Evolutionary conservation across 2,888 invertebrate genomes (phyloP), one percentile per base, ranked within the genome.

Genomic region (Neoascia interrupta): DNA sequence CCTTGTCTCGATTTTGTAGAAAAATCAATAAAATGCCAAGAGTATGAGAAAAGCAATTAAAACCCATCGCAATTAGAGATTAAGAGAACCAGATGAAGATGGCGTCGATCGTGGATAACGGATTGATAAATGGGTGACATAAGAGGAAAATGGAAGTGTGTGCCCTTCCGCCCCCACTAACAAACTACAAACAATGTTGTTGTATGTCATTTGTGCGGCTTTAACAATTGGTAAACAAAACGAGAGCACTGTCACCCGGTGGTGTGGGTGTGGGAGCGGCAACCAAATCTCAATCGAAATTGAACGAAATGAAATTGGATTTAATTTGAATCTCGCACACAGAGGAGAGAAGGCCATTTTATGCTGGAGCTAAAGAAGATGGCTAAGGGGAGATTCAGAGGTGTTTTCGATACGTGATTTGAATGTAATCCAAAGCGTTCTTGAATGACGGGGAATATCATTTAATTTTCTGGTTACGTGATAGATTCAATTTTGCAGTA

Each of bases 401-500:
- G 39, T 51, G 34, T 60, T 58, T 60, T 43, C 18, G 39, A 28
- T 51, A 58, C 69, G 69, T 69, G 69, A 58, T 60, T 58, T 49
- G 69, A 58, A 51, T 69, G 34, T 58, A 49, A 51, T 58, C 26
- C 16, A 5, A 34, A 34, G 28, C 15, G 26, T 11, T 31, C 28
- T 15, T 49, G 28, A 37, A 49, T 28, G n/a, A 18, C 13, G 11
- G 5, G 39, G 1, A 43, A 23, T 23, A 41, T 53, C 26, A 31
- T 69, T 69, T 41, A 36, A 51, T 58, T 58, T 58, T 34, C 49
- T 51, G 15, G 58, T 51, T 60, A 34, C 69, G 58, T 58, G 69
- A 58, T 69, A 36, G 41, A 69, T 69, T 69, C 41, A 51, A 60
- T 60, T 60, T 69, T 60, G 58, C 26, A 51, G 51, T 69, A 60